A percentile compares a stretch with the other conserved stretches of the same genome.
Evolutionary conservation across 2,797 vertebrate species (phyloP).

Genomic region (Mormyrops boulengeri): DNA sequence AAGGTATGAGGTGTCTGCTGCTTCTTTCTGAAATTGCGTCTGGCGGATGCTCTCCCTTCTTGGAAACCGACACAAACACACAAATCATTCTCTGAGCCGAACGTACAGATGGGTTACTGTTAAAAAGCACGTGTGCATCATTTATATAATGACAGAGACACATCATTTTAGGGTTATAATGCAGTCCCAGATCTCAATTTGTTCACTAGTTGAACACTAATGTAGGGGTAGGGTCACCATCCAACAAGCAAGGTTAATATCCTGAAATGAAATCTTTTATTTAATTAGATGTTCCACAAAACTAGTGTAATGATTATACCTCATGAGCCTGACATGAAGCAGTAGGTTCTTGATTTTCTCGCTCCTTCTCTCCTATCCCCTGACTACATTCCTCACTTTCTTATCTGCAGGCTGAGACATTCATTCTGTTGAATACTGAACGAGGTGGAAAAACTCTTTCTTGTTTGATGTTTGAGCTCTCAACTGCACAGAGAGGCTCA

Average conservation of each 20-base stretch:
- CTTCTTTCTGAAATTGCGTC: neutral
- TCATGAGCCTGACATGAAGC: conserved; percentile 5
- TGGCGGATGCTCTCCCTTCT: neutral
- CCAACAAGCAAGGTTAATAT: conserved; percentile 40
- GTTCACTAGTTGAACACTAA: conserved; percentile 23
- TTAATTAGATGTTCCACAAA: conserved; percentile 53
- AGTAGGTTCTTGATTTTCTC: conserved; percentile 22
- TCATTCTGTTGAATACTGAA: conserved; percentile 28
- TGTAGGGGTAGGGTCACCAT: conserved; percentile 31
- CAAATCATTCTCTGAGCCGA: neutral
- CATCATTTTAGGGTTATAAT: neutral
- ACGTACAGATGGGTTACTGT: neutral
- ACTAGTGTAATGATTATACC: conserved; percentile 45
- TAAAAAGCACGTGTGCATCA: neutral
- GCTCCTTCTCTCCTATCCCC: conserved; percentile 22
- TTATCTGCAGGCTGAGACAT: conserved; percentile 29
- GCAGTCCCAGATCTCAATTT: conserved; percentile 7
- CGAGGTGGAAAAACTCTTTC: conserved; percentile 14
- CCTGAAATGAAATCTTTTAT: conserved; percentile 43
- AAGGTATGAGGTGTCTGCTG: neutral
- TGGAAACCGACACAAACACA: neutral
- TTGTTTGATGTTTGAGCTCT: conserved; percentile 14
- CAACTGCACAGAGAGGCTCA: conserved; percentile 21
- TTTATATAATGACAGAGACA: neutral
- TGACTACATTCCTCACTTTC: conserved; percentile 10